These are phyloP conservation scores for Stenotaenia linearis DNA, from an alignment of 2,888 invertebrate species.

Conservation along the genomic window DNA sequence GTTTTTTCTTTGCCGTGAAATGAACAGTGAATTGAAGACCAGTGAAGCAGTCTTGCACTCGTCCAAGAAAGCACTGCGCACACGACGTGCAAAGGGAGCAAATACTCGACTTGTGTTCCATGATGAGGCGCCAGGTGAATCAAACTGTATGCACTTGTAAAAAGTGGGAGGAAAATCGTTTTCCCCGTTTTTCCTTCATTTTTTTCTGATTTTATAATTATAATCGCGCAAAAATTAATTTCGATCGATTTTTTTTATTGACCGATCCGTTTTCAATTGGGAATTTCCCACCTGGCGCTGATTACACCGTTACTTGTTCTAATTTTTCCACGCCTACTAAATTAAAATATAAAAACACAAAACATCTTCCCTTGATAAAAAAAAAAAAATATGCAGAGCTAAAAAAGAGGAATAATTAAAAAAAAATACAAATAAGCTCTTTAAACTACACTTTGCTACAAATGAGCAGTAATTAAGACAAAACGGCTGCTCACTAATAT, in stretches of 20 bases:
- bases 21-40: background rate
- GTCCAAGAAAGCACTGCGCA: background rate
- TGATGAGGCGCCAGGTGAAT: background rate
- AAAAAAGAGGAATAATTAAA: background rate
- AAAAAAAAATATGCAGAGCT: background rate
- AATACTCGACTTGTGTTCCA: background rate
- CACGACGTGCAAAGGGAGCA: background rate
- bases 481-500: background rate
- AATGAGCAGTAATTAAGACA: background rate
- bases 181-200: background rate
- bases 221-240: background rate
- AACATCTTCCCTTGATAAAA: background rate
- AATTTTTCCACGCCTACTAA: background rate
- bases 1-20: background rate
- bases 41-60: background rate
- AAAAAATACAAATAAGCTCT: background rate
- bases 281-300: background rate
- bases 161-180: background rate
- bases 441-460: background rate
- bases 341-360: background rate
- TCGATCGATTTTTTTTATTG: background rate
- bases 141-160: conserved; percentile 1
- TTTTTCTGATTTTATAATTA: background rate
- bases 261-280: background rate
- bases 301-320: background rate